These are phyloP conservation scores for Nothobranchius furzeri DNA, from an alignment of 2,113 vertebrate genomes.

Conservation along the genomic window DNA sequence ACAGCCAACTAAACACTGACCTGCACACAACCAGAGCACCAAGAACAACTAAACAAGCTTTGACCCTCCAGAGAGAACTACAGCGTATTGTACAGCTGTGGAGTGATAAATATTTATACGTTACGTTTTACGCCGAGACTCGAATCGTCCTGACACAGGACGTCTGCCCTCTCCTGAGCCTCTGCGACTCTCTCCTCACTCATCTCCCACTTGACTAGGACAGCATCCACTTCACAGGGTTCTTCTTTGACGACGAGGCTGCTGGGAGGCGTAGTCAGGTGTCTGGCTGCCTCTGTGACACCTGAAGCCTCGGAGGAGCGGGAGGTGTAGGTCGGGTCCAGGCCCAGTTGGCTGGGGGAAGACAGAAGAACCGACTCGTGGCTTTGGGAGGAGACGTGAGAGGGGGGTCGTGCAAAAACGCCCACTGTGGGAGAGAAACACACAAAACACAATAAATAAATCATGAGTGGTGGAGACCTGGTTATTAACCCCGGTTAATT, in stretches of 20 bases:
- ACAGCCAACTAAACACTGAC: no score
- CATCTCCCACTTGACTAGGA: conserved; percentile 64
- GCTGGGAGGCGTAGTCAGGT: conserved; percentile 32
- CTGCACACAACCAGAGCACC: no score
- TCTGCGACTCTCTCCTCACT: conserved; percentile 44
- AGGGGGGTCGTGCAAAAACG: conserved; percentile 42
- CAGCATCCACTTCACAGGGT: conserved; percentile 39
- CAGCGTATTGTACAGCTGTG: background rate
- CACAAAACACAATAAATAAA: background rate
- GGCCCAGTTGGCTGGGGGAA: conserved; percentile 23
- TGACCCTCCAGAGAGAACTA: no score
- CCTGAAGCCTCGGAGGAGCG: conserved; percentile 19
- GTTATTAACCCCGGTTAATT: no score
- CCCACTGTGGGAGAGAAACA: conserved; percentile 38
- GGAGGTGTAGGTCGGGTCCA: conserved; percentile 42
- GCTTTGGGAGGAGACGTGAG: conserved; percentile 48
- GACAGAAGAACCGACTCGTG: conserved; percentile 33
- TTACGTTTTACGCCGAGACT: conserved; percentile 22
- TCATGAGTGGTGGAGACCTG: background rate
- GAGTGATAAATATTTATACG: no score
- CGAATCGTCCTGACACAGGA: conserved; percentile 1
- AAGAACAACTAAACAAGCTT: no score
- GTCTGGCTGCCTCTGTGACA: background rate
- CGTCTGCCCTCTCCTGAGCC: conserved; percentile 2
- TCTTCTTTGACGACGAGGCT: conserved; percentile 57